Evolutionary conservation across 1,140 invertebrate species (phyloP), one percentile per base, ranked within the genome.

Genomic region (Nasonia giraulti): DNA sequence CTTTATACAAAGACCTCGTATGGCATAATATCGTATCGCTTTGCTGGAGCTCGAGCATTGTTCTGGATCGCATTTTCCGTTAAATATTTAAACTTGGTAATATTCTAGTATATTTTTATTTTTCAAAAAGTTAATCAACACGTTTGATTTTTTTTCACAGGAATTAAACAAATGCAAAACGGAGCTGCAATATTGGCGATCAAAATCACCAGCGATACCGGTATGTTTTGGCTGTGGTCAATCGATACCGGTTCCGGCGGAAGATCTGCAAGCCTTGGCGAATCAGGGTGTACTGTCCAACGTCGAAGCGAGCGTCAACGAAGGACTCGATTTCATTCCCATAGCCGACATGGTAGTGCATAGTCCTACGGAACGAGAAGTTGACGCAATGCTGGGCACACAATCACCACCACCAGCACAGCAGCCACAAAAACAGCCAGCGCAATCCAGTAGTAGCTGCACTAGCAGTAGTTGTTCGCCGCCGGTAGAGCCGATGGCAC

Each of bases 141-240:
- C 50, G 50, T 55, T 55, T 17, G 11, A 14, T 17, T 55, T 27
- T 55, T 55, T 20, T 55, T 55, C 50, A 14, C 90, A 96, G 95
- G 97, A 98, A 92, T 93, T 97, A 87, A 97, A 97, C 92, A 97
- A 97, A 89, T 98, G 97, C 91, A 97, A 97, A 92, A 98, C 96
- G 47, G 97, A 97, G 91, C 91, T 97, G 84, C 97, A 98, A 92
- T 98, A 97, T 92, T 97, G 96, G 96, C 95, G 97, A 69, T 97
- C 96, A 27, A 97, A 97, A 87, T 97, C 96, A 55, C 96, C 97
- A 7, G 96, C 96, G 79, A 95, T 94, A 89, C 93, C 94, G 14
- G 92, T 94, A 10, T 95, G 95, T 87, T 93, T 92, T 33, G 92
- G 93, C 47, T 95, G 95, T 86, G 95, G 95, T 69, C 94, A 94